Evolutionary conservation across 2,113 vertebrate genomes (phyloP), one percentile per base, ranked within the genome.

Genomic region (Semicossyphus pulcher): DNA sequence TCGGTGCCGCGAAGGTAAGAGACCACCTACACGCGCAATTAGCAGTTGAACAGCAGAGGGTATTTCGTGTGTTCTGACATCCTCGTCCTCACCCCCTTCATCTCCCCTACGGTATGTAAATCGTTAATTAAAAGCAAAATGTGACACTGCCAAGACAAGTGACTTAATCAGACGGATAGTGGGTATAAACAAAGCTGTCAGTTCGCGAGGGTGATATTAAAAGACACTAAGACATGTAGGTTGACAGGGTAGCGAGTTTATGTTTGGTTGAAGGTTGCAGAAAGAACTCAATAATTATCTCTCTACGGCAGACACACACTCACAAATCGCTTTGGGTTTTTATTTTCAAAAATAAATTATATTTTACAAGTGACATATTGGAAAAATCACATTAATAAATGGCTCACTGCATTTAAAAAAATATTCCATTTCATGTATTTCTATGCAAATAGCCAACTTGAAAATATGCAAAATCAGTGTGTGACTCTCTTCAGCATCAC

Each of bases 1-100:
- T 99, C 21, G 97, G 96, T 20, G 97, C 95, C n/a, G 96, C 97
- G 18, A 99, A 99, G 94, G 97, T 98, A 95, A 96, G 96, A 95
- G 47, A 72, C 56, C 52, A 36, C 76, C 67, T 34, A 31, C 78
- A 10, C 21, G 32, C 1, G 11, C 71, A 83, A 86, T 84, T 86
- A 84, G 54, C 61, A n/a, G 3, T 16, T 37, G 52, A 84, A 51
- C 47, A 48, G 58, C 18, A 3, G 34, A 42, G 20, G 41, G 52
- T 62, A 25, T 54, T 61, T 58, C 44, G 26, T 54, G 60, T 67
- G 41, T 49, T 39, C 4, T 68, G 56, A 44, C 65, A 44, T 49
- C 4, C 1, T 53, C 12, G 1, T 20, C 25, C 12, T 54, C 28
- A 14, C 28, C 74, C 45, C 10, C 18, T 34, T 66, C 36, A 42